phyloP scores from a whole-genome alignment of 1,140 invertebrate genomes.

The Pseudomyrmex dendroicus region DNA sequence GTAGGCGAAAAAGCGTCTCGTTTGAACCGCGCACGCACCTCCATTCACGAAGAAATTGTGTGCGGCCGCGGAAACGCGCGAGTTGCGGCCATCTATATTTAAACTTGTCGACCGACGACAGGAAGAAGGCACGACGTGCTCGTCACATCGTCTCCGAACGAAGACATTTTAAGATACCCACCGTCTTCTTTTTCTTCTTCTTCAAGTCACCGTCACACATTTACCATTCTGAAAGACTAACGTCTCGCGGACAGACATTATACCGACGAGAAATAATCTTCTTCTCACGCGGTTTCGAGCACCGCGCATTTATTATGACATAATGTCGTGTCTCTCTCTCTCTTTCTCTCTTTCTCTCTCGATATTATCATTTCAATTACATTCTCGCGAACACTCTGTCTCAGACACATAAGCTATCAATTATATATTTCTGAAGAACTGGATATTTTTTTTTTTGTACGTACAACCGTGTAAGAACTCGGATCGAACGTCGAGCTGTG shows the following conservation, averaged over 20 bases:
- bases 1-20: conserved; percentile 8
- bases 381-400: too few relatives aligned
- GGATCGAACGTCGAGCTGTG: conserved; percentile 58
- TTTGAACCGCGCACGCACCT: conserved; percentile 51
- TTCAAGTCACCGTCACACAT: conserved; percentile 51
- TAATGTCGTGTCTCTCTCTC: neutral
- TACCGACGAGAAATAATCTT: conserved; percentile 40
- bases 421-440: neutral
- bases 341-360: neutral
- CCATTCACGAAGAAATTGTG: conserved; percentile 78
- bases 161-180: conserved; percentile 67
- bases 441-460: neutral
- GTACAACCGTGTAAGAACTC: conserved; percentile 18
- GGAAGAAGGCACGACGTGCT: conserved; percentile 74
- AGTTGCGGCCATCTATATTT: conserved; percentile 73
- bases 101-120: conserved; percentile 74
- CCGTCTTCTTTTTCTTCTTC: conserved; percentile 56
- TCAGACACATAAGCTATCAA: neutral
- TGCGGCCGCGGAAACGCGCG: conserved; percentile 72
- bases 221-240: conserved; percentile 31
- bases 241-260: conserved; percentile 50
- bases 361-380: neutral
- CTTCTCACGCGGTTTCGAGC: conserved; percentile 11
- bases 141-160: conserved; percentile 69
- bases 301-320: conserved; percentile 23